Evolutionary conservation across 2,888 invertebrate species (phyloP).

Genomic region (Pandemis corylana): DNA sequence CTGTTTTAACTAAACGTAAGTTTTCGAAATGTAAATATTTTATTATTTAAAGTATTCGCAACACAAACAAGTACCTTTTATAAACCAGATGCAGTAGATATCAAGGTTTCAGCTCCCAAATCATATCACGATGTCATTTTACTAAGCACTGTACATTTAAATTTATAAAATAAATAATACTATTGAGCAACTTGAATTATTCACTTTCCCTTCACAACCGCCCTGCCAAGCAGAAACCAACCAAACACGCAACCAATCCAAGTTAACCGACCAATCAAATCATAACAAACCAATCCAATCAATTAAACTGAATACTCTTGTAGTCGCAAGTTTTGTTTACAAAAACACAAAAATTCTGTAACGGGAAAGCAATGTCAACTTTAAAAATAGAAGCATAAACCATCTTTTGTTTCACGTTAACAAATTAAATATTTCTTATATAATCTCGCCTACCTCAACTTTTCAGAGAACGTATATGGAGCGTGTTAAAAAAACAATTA

Average conservation of each 20-base stretch:
- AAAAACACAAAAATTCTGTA: background rate
- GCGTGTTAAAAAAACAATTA: too few species aligned
- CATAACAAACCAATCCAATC: constrained; percentile 34
- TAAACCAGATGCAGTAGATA: constrained; percentile 17
- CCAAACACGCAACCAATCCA: constrained; percentile 7
- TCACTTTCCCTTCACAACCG: constrained; percentile 33
- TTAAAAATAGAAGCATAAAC: background rate
- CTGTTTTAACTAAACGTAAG: background rate
- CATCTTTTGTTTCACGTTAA: background rate
- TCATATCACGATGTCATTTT: constrained; percentile 23
- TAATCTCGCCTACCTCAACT: too few species aligned
- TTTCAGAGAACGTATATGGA: too few species aligned
- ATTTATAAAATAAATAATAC: constrained; percentile 5
- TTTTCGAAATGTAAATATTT: constrained; percentile 26
- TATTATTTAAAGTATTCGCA: constrained; percentile 23
- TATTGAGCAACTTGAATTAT: constrained; percentile 38
- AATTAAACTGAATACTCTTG: constrained; percentile 16
- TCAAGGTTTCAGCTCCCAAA: constrained; percentile 17
- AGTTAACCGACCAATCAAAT: constrained; percentile 16
- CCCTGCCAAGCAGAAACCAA: constrained; percentile 9
- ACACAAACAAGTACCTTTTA: constrained; percentile 34
- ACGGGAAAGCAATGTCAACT: background rate
- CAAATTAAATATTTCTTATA: background rate
- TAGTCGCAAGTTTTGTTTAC: background rate
- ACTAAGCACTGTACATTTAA: background rate